Evolutionary conservation across 2,113 vertebrate species (phyloP).

Genomic region (Pimephales promelas): DNA sequence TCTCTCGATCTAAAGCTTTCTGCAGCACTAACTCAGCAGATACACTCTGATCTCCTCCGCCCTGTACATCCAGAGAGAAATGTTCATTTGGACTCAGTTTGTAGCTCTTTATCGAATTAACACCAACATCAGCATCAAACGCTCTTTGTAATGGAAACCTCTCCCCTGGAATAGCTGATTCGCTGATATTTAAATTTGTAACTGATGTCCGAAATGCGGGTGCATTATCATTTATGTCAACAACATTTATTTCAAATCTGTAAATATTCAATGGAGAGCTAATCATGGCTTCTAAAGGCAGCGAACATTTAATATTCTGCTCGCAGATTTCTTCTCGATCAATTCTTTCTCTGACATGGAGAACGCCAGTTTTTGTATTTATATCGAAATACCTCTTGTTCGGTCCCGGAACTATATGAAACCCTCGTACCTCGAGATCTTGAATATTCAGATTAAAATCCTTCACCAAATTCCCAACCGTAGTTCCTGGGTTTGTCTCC

Average conservation of each 20-base stretch:
- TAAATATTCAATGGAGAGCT: constrained; percentile 52
- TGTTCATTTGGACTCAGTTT: not conserved
- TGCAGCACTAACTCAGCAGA: not conserved
- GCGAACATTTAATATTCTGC: constrained; percentile 41
- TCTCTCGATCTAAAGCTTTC: not conserved
- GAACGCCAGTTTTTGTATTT: constrained; percentile 52
- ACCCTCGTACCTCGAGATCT: constrained; percentile 52
- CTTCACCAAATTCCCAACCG: constrained; percentile 58
- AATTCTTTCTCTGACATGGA: constrained; percentile 55
- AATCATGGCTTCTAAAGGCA: constrained; percentile 54
- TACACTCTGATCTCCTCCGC: not conserved
- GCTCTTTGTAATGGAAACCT: not conserved
- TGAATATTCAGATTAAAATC: constrained; percentile 59
- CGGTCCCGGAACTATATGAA: constrained; percentile 48
- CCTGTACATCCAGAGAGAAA: not conserved
- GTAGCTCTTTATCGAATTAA: not conserved
- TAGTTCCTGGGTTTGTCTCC: constrained; percentile 53
- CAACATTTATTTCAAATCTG: not conserved
- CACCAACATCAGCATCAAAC: rapidly evolving
- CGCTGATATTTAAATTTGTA: rapidly evolving
- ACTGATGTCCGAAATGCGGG: no score
- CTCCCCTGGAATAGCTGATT: not conserved
- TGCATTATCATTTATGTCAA: no score
- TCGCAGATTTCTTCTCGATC: constrained; percentile 58
- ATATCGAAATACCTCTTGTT: constrained; percentile 59